Evolutionary conservation across 1,140 invertebrate genomes (phyloP).

Genomic region (Brachionus asplanchnoidis): DNA sequence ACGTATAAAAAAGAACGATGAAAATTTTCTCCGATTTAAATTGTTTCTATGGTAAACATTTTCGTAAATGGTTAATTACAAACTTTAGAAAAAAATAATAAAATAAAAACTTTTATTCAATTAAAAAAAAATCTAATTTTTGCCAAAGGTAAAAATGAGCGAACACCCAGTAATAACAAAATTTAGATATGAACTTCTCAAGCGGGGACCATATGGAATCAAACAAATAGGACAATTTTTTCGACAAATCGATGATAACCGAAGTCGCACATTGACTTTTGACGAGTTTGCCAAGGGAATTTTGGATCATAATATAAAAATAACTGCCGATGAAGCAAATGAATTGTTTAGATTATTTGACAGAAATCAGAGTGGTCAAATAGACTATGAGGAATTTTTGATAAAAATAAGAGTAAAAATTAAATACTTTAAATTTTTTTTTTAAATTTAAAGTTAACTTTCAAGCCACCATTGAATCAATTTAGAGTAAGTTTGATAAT

Average conservation of each 20-base stretch:
- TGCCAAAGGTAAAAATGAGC: constrained; percentile 9
- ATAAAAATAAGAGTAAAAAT: not conserved
- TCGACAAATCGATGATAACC: constrained; percentile 84
- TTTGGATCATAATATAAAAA: constrained; percentile 70
- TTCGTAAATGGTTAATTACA: not conserved
- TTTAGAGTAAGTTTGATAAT: constrained; percentile 69
- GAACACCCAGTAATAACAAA: constrained; percentile 64
- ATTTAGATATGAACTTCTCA: constrained; percentile 73
- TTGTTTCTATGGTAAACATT: not conserved
- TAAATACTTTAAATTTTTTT: not conserved
- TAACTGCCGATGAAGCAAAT: constrained; percentile 64
- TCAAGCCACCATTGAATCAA: constrained; percentile 78
- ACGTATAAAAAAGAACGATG: not conserved
- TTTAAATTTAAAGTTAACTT: constrained; percentile 54
- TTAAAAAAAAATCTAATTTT: not conserved
- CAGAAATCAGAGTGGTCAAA: constrained; percentile 72
- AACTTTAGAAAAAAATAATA: not conserved
- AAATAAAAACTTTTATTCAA: not conserved
- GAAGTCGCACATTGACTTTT: constrained; percentile 71
- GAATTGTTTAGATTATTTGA: constrained; percentile 73
- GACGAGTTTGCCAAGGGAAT: constrained; percentile 80
- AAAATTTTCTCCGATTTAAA: not conserved
- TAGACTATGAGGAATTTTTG: constrained; percentile 85
- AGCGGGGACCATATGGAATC: constrained; percentile 79
- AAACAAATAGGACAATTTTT: constrained; percentile 79